Conservation (phyloP, 2,113 vertebrate species). For the Microtus pennsylvanicus region DNA sequence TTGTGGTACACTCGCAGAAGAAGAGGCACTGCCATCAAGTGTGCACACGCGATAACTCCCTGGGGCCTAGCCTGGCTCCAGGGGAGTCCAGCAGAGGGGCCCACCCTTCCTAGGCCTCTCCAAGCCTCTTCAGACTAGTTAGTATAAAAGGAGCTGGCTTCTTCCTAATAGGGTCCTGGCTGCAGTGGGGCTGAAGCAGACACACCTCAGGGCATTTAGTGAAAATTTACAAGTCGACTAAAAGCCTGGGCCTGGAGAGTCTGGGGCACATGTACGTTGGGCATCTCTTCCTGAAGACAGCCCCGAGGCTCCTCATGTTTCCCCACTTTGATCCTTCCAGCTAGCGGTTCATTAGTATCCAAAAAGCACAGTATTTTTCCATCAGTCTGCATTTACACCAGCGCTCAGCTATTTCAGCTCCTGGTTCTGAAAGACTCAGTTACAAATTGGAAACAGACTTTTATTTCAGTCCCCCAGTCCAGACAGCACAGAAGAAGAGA, state of each 20-base stretch:
- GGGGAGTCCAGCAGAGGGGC: not conserved
- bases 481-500: not conserved
- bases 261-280: not conserved
- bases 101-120: slow-evolving; percentile 24
- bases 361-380: slow-evolving; percentile 5
- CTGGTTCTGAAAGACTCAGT: slow-evolving; percentile 9
- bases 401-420: not conserved
- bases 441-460: slow-evolving; percentile 39
- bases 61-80: not conserved
- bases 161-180: slow-evolving; percentile 13
- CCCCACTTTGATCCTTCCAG: not conserved
- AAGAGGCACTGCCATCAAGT: slow-evolving; percentile 39
- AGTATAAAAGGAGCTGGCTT: slow-evolving; percentile 32
- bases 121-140: not conserved
- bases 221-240: not conserved
- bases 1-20: not conserved
- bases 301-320: not conserved
- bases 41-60: not conserved
- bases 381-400: not conserved
- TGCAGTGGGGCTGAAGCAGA: not conserved
- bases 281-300: not conserved
- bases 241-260: not conserved
- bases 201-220: not conserved
- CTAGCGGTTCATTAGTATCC: slow-evolving; percentile 22
- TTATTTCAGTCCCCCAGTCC: not conserved